These are phyloP conservation scores for Intellagama lesueurii DNA, from an alignment of 2,797 vertebrate species.

Conservation along the genomic window DNA sequence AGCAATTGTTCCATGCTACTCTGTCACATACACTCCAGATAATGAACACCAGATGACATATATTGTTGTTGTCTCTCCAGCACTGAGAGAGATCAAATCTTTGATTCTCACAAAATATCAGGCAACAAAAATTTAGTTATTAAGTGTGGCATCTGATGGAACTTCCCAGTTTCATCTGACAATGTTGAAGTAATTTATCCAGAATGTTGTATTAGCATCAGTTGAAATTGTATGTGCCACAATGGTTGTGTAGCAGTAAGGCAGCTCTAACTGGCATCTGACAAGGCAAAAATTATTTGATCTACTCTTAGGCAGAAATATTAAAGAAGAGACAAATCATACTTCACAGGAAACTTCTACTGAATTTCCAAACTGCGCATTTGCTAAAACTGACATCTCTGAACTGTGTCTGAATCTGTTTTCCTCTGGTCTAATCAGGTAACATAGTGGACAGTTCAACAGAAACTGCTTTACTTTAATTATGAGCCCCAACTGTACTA, in stretches of 20 bases:
- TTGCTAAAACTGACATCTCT: background rate
- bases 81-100: background rate
- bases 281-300: background rate
- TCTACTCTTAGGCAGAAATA: background rate
- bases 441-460: background rate
- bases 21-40: background rate
- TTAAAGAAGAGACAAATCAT: background rate
- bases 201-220: background rate
- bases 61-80: background rate
- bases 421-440: background rate
- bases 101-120: background rate
- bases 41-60: constrained; percentile 15
- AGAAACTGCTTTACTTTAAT: background rate
- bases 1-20: background rate
- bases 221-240: background rate
- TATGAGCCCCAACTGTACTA: too few relatives aligned
- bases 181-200: background rate
- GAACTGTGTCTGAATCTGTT: background rate
- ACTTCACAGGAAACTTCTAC: background rate
- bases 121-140: background rate
- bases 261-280: background rate
- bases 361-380: background rate
- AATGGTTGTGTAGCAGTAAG: background rate
- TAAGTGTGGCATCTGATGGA: background rate
- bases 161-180: background rate